Conservation (phyloP, 2,888 invertebrate genomes). For the Diaprepes abbreviatus region DNA sequence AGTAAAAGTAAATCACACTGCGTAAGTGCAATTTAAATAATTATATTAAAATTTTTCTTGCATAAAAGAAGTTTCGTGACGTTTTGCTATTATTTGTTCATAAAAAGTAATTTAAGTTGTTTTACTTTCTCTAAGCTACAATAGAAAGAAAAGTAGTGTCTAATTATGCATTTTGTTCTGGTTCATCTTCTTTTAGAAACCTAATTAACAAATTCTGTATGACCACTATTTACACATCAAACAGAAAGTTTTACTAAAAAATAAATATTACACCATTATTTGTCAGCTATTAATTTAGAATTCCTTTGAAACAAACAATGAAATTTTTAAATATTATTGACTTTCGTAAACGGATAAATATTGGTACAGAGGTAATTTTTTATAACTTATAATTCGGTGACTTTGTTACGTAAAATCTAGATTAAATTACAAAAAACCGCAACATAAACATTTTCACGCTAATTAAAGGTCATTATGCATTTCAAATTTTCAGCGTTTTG, state of each 20-base stretch:
- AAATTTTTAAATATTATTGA: not conserved
- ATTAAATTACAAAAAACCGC: not conserved
- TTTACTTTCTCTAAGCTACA: not conserved
- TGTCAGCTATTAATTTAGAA: not conserved
- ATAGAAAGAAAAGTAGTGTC: not conserved
- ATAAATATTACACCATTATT: not conserved
- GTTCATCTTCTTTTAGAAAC: constrained; percentile 24
- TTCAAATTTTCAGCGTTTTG: too few relatives aligned
- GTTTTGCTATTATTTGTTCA: not conserved
- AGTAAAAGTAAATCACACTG: constrained; percentile 2
- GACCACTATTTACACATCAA: constrained; percentile 5
- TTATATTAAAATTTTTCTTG: not conserved
- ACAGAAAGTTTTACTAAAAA: not conserved
- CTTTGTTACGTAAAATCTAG: too few relatives aligned
- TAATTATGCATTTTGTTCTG: constrained; percentile 13
- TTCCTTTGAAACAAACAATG: not conserved
- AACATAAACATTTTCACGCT: too few relatives aligned
- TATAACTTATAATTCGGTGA: too few relatives aligned
- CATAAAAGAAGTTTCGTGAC: not conserved
- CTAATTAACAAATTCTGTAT: constrained; percentile 16
- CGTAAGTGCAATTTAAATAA: not conserved
- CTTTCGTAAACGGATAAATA: not conserved
- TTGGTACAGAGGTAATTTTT: too few relatives aligned
- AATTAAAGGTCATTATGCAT: too few relatives aligned
- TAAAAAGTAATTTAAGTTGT: constrained; percentile 5